Base-by-base conservation (phyloP, 2,888 invertebrate species). In the Chaitophorus viminalis region DNA sequence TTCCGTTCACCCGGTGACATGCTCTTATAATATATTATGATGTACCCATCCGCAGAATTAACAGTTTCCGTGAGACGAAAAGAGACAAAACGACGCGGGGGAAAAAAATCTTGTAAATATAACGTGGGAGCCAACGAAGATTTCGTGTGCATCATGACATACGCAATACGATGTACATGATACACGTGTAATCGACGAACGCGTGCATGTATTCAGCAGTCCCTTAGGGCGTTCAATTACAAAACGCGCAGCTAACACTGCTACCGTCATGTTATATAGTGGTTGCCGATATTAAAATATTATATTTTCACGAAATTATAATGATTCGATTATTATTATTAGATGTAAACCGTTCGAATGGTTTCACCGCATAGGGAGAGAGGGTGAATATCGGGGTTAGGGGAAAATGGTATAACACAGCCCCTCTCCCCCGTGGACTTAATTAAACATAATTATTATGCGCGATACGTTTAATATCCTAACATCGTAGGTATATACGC, bases 181-280 rank as follows among this genome's bases (percentile, higher is more conserved):
- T 18, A 54, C 5, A 21, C 60, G 60, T n/a, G 33, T 33, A 54
- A 33, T 25, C 54, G 8, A 33, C 60, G n/a, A 46, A 11, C 46
- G 46, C 79, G 36, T n/a, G 60, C 8, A n/a, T 36, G 25, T n/a
- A 54, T 33, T 25, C 31, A 6, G 46, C 46, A 18, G 68, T 39
- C 68, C 81, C 81, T 81, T 68, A 29, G 68, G 81, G 39, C 81
- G 29, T 81, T 68, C 65, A 68, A 81, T 81, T 68, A 39, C 33
- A 29, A n/a, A n/a, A 18, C 3, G n/a, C 60, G 60, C 60, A 21
- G 8, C 60, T 1, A 3, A 5, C 25, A 3, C 60, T 54, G 36
- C 6, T 6, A 9, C n/a, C n/a, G n/a, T n/a, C n/a, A n/a, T n/a
- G n/a, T n/a, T n/a, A n/a, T n/a, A n/a, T n/a, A n/a, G n/a, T 9